Evolutionary conservation across 1,140 invertebrate genomes (phyloP), one percentile per base, ranked within the genome.

Genomic region (Batillaria attramentaria): DNA sequence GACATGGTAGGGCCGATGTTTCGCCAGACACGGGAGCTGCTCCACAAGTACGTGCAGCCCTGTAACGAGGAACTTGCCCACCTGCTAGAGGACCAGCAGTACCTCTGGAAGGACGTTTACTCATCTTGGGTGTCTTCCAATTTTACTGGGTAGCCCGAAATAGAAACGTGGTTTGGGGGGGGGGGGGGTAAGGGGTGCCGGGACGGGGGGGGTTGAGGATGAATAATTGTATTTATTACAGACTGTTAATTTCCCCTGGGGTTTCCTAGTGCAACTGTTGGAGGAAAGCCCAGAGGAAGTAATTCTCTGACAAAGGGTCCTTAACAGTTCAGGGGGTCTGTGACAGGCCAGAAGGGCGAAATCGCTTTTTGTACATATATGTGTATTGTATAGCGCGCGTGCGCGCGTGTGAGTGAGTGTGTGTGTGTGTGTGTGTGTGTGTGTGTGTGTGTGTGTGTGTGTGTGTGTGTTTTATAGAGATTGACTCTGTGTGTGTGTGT

Each of bases 381-480:
- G 46, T 24, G 46, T 50, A 50, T 24, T 13, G 10, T 10, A 8
- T 13, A 13, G 46, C 46, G 24, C 24, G 46, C 24, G 46, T 50
- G 46, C 24, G 46, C 46, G 46, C 24, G 46, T 24, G 46, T 50
- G 46, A 8, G 46, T 50, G 46, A 8, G 46, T 50, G 46, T 24
- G 46, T 50, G 46, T 24, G 24, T 50, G 46, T 13, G 24, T 50
- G 46, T 24, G 46, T 50, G 46, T 50, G 46, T 50, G 46, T 50
- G 46, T 50, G 46, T 50, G 46, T 50, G 46, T 50, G 46, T 50
- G 46, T 50, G 46, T 50, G 46, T 50, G 46, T 50, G 46, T 50
- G 46, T 50, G 46, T 50, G 46, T 50, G 46, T 50, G 46, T 50
- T 10, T 50, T 10, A 13, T 10, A 13, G 46, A 13, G 24, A 8